A percentile compares a stretch with the other conserved stretches of the same genome.
Evolutionary conservation across 2,797 vertebrate species (phyloP).

Genomic region (Salmo trutta): DNA sequence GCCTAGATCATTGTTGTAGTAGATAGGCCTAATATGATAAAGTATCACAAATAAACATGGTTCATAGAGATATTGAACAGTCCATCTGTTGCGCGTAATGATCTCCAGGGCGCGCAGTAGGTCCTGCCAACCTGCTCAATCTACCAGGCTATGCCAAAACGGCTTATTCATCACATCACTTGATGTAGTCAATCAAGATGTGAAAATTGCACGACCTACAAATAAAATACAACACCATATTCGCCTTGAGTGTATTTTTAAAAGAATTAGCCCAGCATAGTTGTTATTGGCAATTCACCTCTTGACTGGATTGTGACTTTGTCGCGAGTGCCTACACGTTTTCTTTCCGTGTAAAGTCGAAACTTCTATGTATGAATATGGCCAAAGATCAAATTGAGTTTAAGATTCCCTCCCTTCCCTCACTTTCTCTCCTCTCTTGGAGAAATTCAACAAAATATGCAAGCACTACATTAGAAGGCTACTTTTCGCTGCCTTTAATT

Average conservation of each 20-base stretch:
- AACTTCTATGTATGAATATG: conserved; percentile 56
- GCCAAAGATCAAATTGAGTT: conserved; percentile 71
- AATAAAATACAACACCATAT: neutral
- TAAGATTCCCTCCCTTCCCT: conserved; percentile 43
- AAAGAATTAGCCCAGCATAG: neutral
- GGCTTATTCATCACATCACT: neutral
- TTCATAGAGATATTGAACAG: neutral
- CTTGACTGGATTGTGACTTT: neutral
- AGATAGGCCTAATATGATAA: neutral
- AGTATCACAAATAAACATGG: neutral
- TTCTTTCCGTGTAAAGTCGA: conserved; percentile 14
- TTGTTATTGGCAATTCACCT: neutral
- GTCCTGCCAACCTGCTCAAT: neutral
- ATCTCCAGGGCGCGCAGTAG: neutral
- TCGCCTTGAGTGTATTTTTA: neutral
- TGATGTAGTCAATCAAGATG: neutral
- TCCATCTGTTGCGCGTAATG: too few relatives aligned
- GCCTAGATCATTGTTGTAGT: too few relatives aligned
- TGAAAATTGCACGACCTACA: neutral
- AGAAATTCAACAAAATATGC: conserved; percentile 82
- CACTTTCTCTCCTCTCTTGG: conserved; percentile 33
- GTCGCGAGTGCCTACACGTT: neutral
- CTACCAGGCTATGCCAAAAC: neutral
- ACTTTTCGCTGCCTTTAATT: conserved; percentile 95
- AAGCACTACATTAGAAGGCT: conserved; percentile 92